A percentile compares a stretch with the other conserved stretches of the same genome.
These are phyloP conservation scores for Oscheius myriophilus DNA, from an alignment of 2,888 invertebrate genomes.

Conservation along the genomic window DNA sequence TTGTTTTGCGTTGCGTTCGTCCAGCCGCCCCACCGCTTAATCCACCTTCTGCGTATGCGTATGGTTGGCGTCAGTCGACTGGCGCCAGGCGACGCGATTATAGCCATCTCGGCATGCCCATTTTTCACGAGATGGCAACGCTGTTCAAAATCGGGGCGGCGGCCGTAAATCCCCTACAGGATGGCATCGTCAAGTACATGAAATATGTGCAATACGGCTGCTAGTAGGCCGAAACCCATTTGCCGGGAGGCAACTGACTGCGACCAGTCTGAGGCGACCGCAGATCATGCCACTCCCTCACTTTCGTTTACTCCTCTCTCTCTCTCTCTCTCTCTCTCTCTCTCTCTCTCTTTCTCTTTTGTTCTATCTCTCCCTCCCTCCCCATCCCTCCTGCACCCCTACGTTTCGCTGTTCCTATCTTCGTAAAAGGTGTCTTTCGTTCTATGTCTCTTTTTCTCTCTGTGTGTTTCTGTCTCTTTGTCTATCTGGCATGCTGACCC, in stretches of 20 bases:
- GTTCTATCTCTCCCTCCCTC: constrained; percentile 29
- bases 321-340: constrained; percentile 31
- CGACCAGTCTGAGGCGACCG: constrained; percentile 27
- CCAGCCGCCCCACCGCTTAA: too few species aligned
- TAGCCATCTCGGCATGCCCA: background rate
- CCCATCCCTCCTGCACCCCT: too few species aligned
- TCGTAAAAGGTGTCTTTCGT: too few species aligned
- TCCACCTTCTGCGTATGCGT: background rate
- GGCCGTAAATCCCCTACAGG: constrained; percentile 22
- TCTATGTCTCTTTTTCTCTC: constrained; percentile 34
- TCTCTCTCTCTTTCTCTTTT: background rate
- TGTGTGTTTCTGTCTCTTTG: constrained; percentile 26
- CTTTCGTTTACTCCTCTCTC: constrained; percentile 16
- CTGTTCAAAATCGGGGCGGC: background rate
- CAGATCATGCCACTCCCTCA: constrained; percentile 23
- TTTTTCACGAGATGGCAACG: constrained; percentile 12
- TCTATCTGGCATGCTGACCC: too few species aligned
- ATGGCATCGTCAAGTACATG: constrained; percentile 25
- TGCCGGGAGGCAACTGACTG: constrained; percentile 17
- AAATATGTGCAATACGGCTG: constrained; percentile 21
- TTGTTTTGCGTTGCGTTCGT: too few species aligned
- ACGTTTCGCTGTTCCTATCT: too few species aligned
- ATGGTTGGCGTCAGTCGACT: background rate
- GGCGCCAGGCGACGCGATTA: constrained; percentile 15
- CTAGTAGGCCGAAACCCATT: constrained; percentile 13